These are phyloP conservation scores for Porphyrio hochstetteri DNA, from an alignment of 2,113 vertebrate genomes.

Conservation along the genomic window DNA sequence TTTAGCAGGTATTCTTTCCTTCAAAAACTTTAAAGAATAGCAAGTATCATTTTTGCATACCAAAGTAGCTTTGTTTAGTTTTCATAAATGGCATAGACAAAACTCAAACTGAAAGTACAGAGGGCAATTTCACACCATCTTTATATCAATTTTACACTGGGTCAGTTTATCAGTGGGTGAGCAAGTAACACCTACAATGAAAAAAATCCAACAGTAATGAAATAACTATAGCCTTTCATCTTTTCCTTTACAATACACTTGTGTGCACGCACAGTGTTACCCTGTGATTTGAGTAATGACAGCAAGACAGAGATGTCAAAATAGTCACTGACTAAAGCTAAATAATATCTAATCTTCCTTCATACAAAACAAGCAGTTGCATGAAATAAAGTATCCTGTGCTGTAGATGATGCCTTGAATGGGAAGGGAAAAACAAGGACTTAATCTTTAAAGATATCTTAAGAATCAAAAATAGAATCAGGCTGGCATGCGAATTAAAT, in stretches of 20 bases:
- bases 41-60: background rate
- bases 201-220: background rate
- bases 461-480: background rate
- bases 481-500: background rate
- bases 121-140: constrained; percentile 10
- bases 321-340: background rate
- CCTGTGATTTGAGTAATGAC: constrained; percentile 16
- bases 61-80: background rate
- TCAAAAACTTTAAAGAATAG: background rate
- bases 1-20: background rate
- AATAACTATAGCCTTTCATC: constrained; percentile 14
- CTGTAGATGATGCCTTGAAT: background rate
- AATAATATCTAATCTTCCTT: background rate
- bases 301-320: constrained; percentile 2
- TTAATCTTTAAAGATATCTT: background rate
- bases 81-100: background rate
- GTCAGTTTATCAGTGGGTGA: constrained; percentile 30
- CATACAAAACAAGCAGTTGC: background rate
- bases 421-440: background rate
- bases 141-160: constrained; percentile 27
- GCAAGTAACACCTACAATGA: background rate
- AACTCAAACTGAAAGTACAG: background rate
- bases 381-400: background rate
- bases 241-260: background rate
- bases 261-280: background rate